phyloP scores from a whole-genome alignment of 37 sponge, comb jelly and placozoan species.

The Oopsacas minuta region DNA sequence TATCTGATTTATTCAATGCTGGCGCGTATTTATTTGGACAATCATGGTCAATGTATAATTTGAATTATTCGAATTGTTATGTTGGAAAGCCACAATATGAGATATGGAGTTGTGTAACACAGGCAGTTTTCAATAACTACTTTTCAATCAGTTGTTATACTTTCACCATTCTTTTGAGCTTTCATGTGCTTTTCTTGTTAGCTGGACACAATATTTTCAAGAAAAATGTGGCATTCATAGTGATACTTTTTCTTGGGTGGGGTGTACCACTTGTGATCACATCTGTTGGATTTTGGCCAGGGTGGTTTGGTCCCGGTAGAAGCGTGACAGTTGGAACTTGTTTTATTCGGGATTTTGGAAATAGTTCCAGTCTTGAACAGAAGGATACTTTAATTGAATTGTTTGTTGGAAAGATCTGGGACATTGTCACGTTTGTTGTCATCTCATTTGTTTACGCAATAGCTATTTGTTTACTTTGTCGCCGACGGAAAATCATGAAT shows the following conservation, averaged over 20 bases:
- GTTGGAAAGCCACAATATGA: constrained; percentile 13
- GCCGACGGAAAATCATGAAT: not conserved
- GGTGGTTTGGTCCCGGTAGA: not conserved
- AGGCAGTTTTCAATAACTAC: not conserved
- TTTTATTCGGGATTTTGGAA: not conserved
- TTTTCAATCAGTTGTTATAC: not conserved
- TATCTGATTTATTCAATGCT: not conserved
- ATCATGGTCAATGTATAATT: not conserved
- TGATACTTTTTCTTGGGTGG: not conserved
- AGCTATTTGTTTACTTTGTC: not conserved
- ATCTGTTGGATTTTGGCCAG: not conserved
- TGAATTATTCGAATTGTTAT: not conserved
- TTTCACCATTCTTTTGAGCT: not conserved
- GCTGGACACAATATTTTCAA: not conserved
- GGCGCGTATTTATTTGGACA: not conserved
- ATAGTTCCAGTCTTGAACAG: not conserved
- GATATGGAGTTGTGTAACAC: not conserved
- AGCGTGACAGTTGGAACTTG: constrained; percentile 2
- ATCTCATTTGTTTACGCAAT: not conserved
- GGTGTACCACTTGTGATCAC: not conserved
- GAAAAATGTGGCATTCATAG: not conserved
- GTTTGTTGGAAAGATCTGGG: not conserved
- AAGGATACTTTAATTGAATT: not conserved
- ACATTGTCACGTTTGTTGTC: not conserved
- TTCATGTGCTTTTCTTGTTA: not conserved